phyloP scores from a whole-genome alignment of 2,797 vertebrate species.

The Hydrocynus forskahlii region DNA sequence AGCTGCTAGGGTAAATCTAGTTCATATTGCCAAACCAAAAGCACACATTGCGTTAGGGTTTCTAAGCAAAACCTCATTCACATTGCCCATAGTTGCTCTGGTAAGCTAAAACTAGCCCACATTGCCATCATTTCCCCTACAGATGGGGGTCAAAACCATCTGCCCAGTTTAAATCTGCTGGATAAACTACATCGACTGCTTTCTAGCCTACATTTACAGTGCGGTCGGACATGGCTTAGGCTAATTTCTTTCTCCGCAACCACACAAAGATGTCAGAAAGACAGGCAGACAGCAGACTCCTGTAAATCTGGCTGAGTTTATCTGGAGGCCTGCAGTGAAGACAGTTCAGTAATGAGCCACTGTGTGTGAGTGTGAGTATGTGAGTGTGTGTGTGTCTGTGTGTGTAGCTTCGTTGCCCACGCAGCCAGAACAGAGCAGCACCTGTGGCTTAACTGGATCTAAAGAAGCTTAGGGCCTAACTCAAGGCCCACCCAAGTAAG shows the following conservation, averaged over 20 bases:
- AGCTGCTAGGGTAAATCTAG: too few species aligned
- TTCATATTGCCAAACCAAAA: too few species aligned
- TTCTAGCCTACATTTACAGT: constrained; percentile 35
- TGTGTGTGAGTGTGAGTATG: constrained; percentile 60
- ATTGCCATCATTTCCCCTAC: background rate
- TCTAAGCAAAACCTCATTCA: too few species aligned
- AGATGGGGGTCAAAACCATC: background rate
- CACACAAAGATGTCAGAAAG: constrained; percentile 42
- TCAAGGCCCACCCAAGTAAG: constrained; percentile 58
- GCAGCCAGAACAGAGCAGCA: constrained; percentile 56
- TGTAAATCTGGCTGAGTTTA: constrained; percentile 51
- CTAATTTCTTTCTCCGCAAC: constrained; percentile 46
- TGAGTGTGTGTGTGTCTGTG: constrained; percentile 65
- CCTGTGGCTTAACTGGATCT: constrained; percentile 55
- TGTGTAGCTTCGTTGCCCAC: constrained; percentile 58
- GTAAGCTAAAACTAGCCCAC: background rate
- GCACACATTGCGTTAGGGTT: too few species aligned
- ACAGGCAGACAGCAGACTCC: constrained; percentile 47
- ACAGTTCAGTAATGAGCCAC: constrained; percentile 78
- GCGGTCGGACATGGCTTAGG: constrained; percentile 45
- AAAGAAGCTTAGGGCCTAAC: constrained; percentile 44
- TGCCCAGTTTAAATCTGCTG: constrained; percentile 29
- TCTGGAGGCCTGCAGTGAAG: constrained; percentile 51
- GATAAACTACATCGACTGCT: constrained; percentile 11
- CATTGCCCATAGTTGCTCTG: background rate